Evolutionary conservation across 1,140 invertebrate species (phyloP).

Genomic region (Propsilocerus akamusi): DNA sequence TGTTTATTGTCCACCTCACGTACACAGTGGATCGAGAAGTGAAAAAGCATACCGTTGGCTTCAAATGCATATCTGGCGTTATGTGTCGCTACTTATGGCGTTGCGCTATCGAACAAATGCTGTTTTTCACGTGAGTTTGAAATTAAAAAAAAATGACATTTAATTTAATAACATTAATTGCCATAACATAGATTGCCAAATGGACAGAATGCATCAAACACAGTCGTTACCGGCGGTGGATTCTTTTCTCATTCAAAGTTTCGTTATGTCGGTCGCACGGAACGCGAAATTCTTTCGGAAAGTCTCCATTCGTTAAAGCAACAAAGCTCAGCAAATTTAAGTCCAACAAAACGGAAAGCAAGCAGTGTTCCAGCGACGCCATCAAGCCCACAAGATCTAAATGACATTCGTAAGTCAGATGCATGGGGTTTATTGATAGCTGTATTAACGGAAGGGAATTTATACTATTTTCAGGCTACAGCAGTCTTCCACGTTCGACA

Average conservation of each 20-base stretch:
- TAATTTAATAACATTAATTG: background rate
- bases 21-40: conserved; percentile 38
- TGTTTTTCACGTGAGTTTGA: conserved; percentile 90
- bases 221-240: conserved; percentile 81
- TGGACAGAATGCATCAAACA: conserved; percentile 65
- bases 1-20: conserved; percentile 88
- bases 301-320: conserved; percentile 19
- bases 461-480: conserved; percentile 40
- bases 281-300: conserved; percentile 69
- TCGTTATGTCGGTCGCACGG: conserved; percentile 73
- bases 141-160: background rate
- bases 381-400: conserved; percentile 42
- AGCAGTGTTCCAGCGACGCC: conserved; percentile 69
- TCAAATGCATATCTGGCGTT: conserved; percentile 78
- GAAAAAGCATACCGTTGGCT: conserved; percentile 93
- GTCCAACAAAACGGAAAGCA: conserved; percentile 49
- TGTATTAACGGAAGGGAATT: background rate
- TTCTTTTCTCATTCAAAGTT: conserved; percentile 90
- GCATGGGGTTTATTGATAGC: background rate
- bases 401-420: conserved; percentile 18
- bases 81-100: conserved; percentile 89
- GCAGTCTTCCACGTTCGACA: conserved; percentile 61
- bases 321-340: conserved; percentile 33
- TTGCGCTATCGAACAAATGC: conserved; percentile 89
- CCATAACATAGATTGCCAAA: conserved; percentile 70